Evolutionary conservation across 2,797 vertebrate genomes (phyloP).

Genomic region (Hoplostethus mediterraneus): DNA sequence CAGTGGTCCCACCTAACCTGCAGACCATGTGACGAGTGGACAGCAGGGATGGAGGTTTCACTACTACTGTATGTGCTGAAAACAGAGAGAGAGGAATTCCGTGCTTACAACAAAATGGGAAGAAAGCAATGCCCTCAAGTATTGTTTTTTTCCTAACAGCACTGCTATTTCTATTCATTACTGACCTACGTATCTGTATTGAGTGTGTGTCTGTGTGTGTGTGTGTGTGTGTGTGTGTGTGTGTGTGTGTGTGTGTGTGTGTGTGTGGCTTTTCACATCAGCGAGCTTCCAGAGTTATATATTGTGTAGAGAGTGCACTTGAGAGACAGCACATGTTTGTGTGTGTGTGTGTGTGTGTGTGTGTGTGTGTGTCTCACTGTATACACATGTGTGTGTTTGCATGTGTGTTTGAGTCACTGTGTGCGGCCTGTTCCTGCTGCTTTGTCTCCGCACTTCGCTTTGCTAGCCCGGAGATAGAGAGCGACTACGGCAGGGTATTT

Average conservation of each 20-base stretch:
- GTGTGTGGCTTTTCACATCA: slow-evolving; percentile 20
- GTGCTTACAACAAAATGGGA: slow-evolving; percentile 11
- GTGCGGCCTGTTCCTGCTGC: neutral
- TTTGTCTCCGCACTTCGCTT: slow-evolving; percentile 28
- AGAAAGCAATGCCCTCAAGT: neutral
- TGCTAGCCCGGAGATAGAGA: slow-evolving; percentile 63
- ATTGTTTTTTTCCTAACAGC: slow-evolving; percentile 19
- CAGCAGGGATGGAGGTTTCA: slow-evolving; percentile 8
- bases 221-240: neutral
- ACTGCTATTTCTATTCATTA: slow-evolving; percentile 32
- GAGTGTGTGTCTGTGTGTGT: slow-evolving; percentile 7
- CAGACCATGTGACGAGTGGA: neutral
- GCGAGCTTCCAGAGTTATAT: slow-evolving; percentile 32
- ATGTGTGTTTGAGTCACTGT: slow-evolving; percentile 37
- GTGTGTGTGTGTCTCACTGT: slow-evolving; percentile 10
- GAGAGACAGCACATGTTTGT: slow-evolving; percentile 26
- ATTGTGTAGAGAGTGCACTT: slow-evolving; percentile 34
- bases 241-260: neutral
- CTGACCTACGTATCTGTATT: neutral
- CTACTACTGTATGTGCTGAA: slow-evolving; percentile 5
- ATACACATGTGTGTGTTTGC: slow-evolving; percentile 7
- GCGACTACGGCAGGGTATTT: slow-evolving; percentile 57
- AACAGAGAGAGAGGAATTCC: slow-evolving; percentile 4
- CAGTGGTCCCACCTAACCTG: neutral
- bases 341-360: slow-evolving; percentile 6